phyloP scores from a whole-genome alignment of 2,113 vertebrate species.

The Perca schrenkii region DNA sequence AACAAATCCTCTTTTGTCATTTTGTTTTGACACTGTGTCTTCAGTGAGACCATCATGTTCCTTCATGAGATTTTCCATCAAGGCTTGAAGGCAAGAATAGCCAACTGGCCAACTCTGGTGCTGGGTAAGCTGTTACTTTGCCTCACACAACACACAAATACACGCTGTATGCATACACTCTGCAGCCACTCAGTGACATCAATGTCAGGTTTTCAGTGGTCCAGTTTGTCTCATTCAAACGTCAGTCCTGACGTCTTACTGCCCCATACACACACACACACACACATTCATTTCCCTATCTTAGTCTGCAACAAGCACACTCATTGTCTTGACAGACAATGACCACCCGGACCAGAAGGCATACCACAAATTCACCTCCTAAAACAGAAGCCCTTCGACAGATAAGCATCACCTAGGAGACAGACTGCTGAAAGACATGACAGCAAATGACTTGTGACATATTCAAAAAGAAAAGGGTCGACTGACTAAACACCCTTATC shows the following conservation, averaged over 20 bases:
- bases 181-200: slow-evolving; percentile 56
- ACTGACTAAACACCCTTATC: slow-evolving; percentile 53
- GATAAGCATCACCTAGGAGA: slow-evolving; percentile 76
- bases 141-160: slow-evolving; percentile 42
- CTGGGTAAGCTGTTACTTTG: slow-evolving; percentile 89
- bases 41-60: slow-evolving; percentile 99
- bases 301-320: slow-evolving; percentile 45
- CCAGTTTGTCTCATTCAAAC: slow-evolving; percentile 59
- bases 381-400: slow-evolving; percentile 50
- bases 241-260: slow-evolving; percentile 59
- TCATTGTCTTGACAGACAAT: slow-evolving; percentile 77
- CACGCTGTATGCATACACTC: slow-evolving; percentile 11
- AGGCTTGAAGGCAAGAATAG: slow-evolving; percentile 97
- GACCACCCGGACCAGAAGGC: slow-evolving; percentile 55
- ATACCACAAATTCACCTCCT: slow-evolving; percentile 56
- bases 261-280: slow-evolving; percentile 33
- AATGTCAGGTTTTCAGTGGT: slow-evolving; percentile 61
- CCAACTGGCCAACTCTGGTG: slow-evolving; percentile 98
- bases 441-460: slow-evolving; percentile 61
- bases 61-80: slow-evolving; percentile 99
- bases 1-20: neutral
- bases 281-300: slow-evolving; percentile 59
- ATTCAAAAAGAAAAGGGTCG: slow-evolving; percentile 26
- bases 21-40: slow-evolving; percentile 43
- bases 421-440: slow-evolving; percentile 50